Percentiles rank a stretch among this genome's conserved stretches.
Conservation (phyloP, 1,140 invertebrate species). For the Meloidogyne chitwoodi region DNA sequence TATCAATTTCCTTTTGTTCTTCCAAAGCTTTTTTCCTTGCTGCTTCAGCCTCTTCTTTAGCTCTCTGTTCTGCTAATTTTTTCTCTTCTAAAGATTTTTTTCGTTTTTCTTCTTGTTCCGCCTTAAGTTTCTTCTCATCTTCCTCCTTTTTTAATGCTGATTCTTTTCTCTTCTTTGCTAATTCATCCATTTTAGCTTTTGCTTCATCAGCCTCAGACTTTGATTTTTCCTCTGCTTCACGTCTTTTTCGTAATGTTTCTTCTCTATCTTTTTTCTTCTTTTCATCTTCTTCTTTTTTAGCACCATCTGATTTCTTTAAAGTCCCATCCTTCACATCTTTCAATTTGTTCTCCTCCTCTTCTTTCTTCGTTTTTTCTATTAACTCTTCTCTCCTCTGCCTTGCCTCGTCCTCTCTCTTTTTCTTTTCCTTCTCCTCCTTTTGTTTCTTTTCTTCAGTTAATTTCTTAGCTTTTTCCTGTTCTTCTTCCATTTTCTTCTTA, state of each 20-base stretch:
- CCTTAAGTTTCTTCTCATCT: background rate
- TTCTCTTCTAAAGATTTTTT: background rate
- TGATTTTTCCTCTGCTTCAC: background rate
- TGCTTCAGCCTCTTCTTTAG: slow-evolving; percentile 3
- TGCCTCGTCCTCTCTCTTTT: background rate
- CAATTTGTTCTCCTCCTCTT: background rate
- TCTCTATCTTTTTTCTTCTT: background rate
- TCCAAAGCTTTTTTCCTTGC: background rate
- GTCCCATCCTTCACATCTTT: background rate
- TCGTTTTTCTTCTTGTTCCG: background rate
- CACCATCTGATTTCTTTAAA: too few relatives aligned
- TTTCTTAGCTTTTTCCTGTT: background rate
- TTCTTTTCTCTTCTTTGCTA: background rate
- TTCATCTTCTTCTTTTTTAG: background rate
- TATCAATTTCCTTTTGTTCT: background rate
- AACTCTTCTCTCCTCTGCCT: background rate
- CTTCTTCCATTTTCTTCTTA: background rate
- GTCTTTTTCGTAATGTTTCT: background rate
- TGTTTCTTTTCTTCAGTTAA: background rate
- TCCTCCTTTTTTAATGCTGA: background rate
- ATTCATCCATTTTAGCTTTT: slow-evolving; percentile 6
- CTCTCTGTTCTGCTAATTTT: background rate
- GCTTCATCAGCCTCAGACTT: background rate
- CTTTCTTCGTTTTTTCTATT: background rate
- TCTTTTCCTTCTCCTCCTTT: slow-evolving; percentile 1